These are phyloP conservation scores for Aviceda subcristata DNA, from an alignment of 2,113 vertebrate genomes.

Conservation along the genomic window DNA sequence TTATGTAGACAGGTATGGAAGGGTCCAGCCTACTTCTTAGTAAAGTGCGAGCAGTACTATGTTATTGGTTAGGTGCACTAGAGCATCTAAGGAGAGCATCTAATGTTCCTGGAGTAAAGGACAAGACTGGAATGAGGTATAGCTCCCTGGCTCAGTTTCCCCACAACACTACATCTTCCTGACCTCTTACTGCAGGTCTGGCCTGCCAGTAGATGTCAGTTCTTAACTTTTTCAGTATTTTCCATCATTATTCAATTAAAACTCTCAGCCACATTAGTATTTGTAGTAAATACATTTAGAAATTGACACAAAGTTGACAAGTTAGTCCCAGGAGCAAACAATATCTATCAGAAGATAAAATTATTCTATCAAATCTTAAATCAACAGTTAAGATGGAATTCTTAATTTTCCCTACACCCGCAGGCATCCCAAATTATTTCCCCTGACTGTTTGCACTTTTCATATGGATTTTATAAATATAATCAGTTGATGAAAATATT, in stretches of 20 bases:
- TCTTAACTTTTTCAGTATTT: not conserved
- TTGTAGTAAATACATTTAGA: not conserved
- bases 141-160: not conserved
- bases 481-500: not conserved
- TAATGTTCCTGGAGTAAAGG: not conserved
- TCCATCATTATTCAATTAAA: not conserved
- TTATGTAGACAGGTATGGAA: not conserved
- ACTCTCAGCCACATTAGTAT: not conserved
- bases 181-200: not conserved
- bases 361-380: not conserved
- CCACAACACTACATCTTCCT: not conserved
- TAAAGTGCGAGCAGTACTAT: not conserved
- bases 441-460: not conserved
- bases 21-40: not conserved
- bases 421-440: not conserved
- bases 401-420: not conserved
- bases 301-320: not conserved
- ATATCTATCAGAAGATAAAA: not conserved
- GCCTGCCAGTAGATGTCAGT: not conserved
- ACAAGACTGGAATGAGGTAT: not conserved
- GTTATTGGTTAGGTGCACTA: not conserved
- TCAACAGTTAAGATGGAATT: not conserved
- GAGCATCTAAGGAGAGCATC: not conserved
- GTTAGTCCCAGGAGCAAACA: not conserved
- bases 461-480: not conserved